These are phyloP conservation scores for Amblyteles armatorius DNA, from an alignment of 2,888 invertebrate genomes.

Conservation along the genomic window DNA sequence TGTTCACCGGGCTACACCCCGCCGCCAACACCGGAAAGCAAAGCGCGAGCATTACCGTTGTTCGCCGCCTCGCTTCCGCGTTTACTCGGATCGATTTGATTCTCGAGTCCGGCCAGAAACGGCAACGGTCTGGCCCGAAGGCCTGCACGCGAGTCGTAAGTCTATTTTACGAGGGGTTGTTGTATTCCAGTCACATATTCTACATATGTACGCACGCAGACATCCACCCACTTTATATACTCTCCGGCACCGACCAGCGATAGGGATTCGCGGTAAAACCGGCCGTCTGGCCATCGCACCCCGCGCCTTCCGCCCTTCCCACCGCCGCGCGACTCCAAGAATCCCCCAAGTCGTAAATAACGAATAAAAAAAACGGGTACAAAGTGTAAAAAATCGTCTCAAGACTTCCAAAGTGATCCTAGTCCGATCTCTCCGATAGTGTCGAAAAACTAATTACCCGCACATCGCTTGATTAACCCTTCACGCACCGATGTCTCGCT, in stretches of 20 bases:
- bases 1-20: slow-evolving; percentile 19
- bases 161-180: slow-evolving; percentile 64
- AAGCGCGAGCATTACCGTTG: slow-evolving; percentile 72
- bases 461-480: not conserved
- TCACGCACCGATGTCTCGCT: too few species aligned
- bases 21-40: slow-evolving; percentile 65
- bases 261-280: slow-evolving; percentile 29
- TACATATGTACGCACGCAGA: not conserved
- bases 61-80: slow-evolving; percentile 71
- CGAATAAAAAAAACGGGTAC: not conserved
- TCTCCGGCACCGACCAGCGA: not conserved
- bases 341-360: slow-evolving; percentile 12
- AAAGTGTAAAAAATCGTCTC: too few species aligned
- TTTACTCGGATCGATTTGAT: slow-evolving; percentile 76
- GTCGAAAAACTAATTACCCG: not conserved
- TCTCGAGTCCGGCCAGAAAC: slow-evolving; percentile 70
- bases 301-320: not conserved
- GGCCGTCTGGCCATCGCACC: slow-evolving; percentile 10
- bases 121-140: slow-evolving; percentile 43
- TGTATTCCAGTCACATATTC: not conserved
- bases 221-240: slow-evolving; percentile 17
- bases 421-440: not conserved
- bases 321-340: not conserved
- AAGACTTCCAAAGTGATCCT: not conserved
- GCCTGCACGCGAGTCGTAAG: slow-evolving; percentile 66